Evolutionary conservation across 2,888 invertebrate species (phyloP).

Genomic region (Hipparchia sbordonii): DNA sequence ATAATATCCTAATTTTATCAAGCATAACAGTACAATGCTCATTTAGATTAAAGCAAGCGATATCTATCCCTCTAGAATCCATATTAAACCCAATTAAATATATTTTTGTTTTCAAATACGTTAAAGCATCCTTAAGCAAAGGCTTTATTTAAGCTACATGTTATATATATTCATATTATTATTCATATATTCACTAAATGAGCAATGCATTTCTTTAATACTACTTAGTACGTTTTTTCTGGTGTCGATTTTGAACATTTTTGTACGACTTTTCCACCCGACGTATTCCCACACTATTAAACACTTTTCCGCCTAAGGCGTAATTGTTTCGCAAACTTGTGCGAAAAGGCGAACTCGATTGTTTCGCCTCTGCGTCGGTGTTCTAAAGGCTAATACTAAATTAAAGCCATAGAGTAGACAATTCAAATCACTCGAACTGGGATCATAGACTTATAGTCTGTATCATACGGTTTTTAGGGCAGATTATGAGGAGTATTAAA

Average conservation of each 20-base stretch:
- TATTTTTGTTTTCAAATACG: background rate
- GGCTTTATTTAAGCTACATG: slow-evolving; percentile 9
- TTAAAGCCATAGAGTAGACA: no score
- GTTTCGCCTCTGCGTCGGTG: no score
- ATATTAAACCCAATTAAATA: background rate
- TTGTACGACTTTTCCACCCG: background rate
- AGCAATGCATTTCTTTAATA: slow-evolving; percentile 35
- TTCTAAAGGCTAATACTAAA: no score
- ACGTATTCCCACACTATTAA: no score
- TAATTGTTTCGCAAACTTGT: no score
- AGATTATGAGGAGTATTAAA: no score
- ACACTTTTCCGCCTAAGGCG: no score
- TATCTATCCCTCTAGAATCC: background rate
- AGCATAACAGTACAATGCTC: slow-evolving; percentile 43
- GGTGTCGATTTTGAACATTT: background rate
- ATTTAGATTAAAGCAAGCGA: slow-evolving; percentile 47
- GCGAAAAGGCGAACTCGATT: no score
- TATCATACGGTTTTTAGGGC: no score
- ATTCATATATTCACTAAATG: slow-evolving; percentile 34
- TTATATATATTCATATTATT: background rate
- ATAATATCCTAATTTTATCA: slow-evolving; percentile 24
- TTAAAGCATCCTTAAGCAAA: slow-evolving; percentile 17
- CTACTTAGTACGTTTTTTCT: slow-evolving; percentile 17
- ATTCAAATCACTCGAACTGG: no score
- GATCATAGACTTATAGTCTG: no score